These are phyloP conservation scores for Litoditis marina DNA, from an alignment of 2,888 invertebrate species.

Conservation along the genomic window DNA sequence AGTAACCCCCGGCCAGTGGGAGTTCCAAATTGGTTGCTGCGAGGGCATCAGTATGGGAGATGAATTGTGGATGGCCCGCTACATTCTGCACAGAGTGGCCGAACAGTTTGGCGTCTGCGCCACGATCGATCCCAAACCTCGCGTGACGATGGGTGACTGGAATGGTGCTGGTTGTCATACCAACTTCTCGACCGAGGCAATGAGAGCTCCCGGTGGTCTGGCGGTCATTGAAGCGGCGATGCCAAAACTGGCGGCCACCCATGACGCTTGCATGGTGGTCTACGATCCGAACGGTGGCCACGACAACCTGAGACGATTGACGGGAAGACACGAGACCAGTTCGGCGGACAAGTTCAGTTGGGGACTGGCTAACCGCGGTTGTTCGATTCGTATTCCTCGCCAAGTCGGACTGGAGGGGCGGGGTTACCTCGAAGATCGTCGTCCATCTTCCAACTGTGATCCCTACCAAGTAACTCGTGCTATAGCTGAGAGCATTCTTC, in stretches of 20 bases:
- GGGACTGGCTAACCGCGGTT: constrained; percentile 57
- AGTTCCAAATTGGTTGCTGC: constrained; percentile 65
- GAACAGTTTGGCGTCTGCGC: constrained; percentile 65
- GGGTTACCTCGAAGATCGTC: constrained; percentile 59
- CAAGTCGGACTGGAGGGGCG: constrained; percentile 52
- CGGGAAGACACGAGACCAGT: constrained; percentile 90
- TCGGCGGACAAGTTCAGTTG: constrained; percentile 88
- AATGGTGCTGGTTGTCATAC: constrained; percentile 93
- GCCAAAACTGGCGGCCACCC: constrained; percentile 78
- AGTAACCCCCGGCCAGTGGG: constrained; percentile 54
- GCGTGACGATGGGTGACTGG: constrained; percentile 70
- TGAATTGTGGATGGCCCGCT: constrained; percentile 65
- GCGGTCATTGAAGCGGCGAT: constrained; percentile 37
- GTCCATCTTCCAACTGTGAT: constrained; percentile 59
- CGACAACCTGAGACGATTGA: constrained; percentile 89
- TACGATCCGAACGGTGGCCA: constrained; percentile 78
- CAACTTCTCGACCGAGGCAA: constrained; percentile 86
- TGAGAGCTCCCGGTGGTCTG: constrained; percentile 69
- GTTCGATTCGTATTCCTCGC: constrained; percentile 56
- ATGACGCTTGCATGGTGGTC: constrained; percentile 72
- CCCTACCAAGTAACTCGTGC: constrained; percentile 51
- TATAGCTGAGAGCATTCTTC: constrained; percentile 41
- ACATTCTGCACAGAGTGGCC: constrained; percentile 63
- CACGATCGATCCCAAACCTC: constrained; percentile 65
- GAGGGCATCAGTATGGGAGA: constrained; percentile 66